A percentile compares a stretch with the other conserved stretches of the same genome.
Evolutionary conservation across 2,797 vertebrate species (phyloP).

Genomic region (Knipowitschia caucasica): DNA sequence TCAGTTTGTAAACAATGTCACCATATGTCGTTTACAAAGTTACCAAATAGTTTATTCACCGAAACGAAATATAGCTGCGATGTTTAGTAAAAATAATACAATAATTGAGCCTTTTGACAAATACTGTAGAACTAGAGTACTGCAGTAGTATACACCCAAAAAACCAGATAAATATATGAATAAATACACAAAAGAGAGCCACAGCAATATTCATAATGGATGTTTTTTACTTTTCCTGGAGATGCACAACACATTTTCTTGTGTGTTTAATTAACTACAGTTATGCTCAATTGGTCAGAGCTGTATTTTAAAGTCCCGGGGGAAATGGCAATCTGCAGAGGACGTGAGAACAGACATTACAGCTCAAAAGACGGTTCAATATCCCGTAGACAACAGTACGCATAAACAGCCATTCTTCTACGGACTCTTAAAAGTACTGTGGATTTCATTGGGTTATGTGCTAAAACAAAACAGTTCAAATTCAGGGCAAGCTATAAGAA

Average conservation of each 20-base stretch:
- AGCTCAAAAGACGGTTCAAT: slow-evolving; percentile 10
- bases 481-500: neutral
- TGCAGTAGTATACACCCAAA: too few relatives aligned
- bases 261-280: slow-evolving; percentile 77
- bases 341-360: slow-evolving; percentile 15
- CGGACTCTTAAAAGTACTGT: neutral
- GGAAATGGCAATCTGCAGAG: slow-evolving; percentile 1
- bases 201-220: slow-evolving; percentile 50
- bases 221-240: slow-evolving; percentile 49
- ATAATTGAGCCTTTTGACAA: too few relatives aligned
- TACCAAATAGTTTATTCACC: too few relatives aligned
- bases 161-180: neutral
- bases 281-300: slow-evolving; percentile 67
- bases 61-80: too few relatives aligned
- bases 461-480: neutral
- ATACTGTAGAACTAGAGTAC: too few relatives aligned
- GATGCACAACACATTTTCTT: slow-evolving; percentile 66
- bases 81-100: too few relatives aligned
- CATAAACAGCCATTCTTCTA: neutral
- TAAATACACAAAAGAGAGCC: neutral
- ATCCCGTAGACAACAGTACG: neutral
- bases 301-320: slow-evolving; percentile 62
- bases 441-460: neutral
- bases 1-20: too few relatives aligned
- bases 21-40: too few relatives aligned